A percentile compares a stretch with the other conserved stretches of the same genome.
Evolutionary conservation across 2,888 invertebrate genomes (phyloP).

Genomic region (Germaria angustata): DNA sequence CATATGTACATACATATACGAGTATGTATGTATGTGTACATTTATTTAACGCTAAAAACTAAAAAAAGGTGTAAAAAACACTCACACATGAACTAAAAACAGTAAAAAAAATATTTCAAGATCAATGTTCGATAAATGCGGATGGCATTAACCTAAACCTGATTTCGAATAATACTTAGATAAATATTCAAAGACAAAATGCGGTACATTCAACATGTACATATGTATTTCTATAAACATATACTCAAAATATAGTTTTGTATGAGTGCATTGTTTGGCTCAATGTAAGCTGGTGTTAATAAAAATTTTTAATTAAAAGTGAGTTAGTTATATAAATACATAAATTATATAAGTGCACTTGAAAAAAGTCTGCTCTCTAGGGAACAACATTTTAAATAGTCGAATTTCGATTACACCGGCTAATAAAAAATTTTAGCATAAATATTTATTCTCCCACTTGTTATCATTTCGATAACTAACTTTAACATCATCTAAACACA

Average conservation of each 20-base stretch:
- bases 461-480: too few relatives aligned
- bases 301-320: neutral
- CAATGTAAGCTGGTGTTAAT: neutral
- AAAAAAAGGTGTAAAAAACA: neutral
- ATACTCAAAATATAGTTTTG: neutral
- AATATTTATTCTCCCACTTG: too few relatives aligned
- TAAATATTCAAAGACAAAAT: neutral
- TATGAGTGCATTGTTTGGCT: neutral
- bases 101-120: conserved; percentile 40
- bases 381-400: too few relatives aligned
- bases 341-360: too few relatives aligned
- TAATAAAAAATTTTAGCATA: too few relatives aligned
- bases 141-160: conserved; percentile 56
- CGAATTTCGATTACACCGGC: too few relatives aligned
- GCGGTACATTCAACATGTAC: neutral
- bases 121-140: conserved; percentile 53
- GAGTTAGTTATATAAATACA: too few relatives aligned
- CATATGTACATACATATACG: neutral
- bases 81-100: neutral
- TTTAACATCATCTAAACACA: too few relatives aligned
- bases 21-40: too few relatives aligned
- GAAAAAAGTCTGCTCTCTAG: too few relatives aligned
- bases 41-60: neutral
- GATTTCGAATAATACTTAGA: conserved; percentile 12
- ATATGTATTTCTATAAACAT: neutral